These are phyloP conservation scores for Poeciliopsis turneri DNA, from an alignment of 2,797 vertebrate genomes.

Conservation along the genomic window DNA sequence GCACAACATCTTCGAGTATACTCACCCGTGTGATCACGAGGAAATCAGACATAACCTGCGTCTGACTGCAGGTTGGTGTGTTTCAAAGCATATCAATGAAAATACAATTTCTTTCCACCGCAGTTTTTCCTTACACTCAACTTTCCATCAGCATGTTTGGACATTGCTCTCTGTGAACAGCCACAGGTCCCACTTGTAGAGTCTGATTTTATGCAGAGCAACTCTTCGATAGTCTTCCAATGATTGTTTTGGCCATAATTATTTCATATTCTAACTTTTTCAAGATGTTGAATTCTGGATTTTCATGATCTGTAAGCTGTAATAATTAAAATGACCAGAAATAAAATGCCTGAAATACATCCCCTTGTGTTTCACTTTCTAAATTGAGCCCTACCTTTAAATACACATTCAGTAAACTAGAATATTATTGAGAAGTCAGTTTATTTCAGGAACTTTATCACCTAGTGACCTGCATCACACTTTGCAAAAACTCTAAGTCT, in stretches of 20 bases:
- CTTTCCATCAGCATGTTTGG: not conserved
- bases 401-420: no score
- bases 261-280: not conserved
- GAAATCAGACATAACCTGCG: constrained; percentile 83
- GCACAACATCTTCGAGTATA: constrained; percentile 94
- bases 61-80: constrained; percentile 59
- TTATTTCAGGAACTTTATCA: no score
- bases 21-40: constrained; percentile 95
- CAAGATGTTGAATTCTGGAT: not conserved
- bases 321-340: not conserved
- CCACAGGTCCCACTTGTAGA: not conserved
- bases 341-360: not conserved
- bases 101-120: not conserved
- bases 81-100: not conserved
- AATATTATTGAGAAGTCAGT: no score
- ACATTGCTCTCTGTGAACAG: not conserved
- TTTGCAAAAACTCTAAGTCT: no score
- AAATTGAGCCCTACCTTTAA: not conserved
- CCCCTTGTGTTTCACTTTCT: not conserved
- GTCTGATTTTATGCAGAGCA: not conserved
- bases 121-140: not conserved
- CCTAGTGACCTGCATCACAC: no score
- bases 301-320: not conserved
- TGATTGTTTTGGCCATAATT: not conserved
- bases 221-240: not conserved